phyloP scores from a whole-genome alignment of 2,888 invertebrate species.

The Xestia rhomboidea region DNA sequence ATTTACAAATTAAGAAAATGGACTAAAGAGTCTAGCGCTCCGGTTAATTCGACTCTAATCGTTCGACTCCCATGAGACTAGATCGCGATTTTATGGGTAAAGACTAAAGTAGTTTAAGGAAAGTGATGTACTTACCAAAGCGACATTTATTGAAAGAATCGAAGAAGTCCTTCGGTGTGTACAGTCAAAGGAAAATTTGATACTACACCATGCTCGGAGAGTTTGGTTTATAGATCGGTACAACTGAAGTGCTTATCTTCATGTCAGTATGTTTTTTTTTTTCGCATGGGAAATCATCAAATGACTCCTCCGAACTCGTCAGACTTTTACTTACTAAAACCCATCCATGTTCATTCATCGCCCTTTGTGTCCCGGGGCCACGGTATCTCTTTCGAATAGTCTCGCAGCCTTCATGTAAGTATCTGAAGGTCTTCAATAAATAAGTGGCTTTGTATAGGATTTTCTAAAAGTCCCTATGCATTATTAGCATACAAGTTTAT shows the following conservation, averaged over 20 bases:
- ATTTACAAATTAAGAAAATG: constrained; percentile 56
- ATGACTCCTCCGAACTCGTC: too few relatives aligned
- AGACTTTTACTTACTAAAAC: too few relatives aligned
- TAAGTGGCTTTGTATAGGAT: background rate
- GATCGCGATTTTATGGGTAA: constrained; percentile 29
- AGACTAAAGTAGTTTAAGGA: constrained; percentile 6
- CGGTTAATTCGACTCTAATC: constrained; percentile 50
- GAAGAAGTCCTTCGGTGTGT: background rate
- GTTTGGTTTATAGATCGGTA: background rate
- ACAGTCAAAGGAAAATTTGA: background rate
- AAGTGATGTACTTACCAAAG: background rate
- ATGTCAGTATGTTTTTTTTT: background rate
- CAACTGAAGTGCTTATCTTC: background rate
- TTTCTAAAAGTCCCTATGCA: background rate
- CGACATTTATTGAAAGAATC: background rate
- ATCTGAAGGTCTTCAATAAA: background rate
- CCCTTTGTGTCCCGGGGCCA: too few relatives aligned
- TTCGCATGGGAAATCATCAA: too few relatives aligned
- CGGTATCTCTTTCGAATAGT: too few relatives aligned
- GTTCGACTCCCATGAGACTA: constrained; percentile 30
- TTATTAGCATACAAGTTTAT: background rate
- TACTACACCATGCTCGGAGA: background rate
- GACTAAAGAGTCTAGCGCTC: constrained; percentile 14
- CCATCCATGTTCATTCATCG: too few relatives aligned
- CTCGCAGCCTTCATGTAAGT: background rate